Conservation (phyloP, 1,140 invertebrate genomes). For the Temnothorax curvispinosus region DNA sequence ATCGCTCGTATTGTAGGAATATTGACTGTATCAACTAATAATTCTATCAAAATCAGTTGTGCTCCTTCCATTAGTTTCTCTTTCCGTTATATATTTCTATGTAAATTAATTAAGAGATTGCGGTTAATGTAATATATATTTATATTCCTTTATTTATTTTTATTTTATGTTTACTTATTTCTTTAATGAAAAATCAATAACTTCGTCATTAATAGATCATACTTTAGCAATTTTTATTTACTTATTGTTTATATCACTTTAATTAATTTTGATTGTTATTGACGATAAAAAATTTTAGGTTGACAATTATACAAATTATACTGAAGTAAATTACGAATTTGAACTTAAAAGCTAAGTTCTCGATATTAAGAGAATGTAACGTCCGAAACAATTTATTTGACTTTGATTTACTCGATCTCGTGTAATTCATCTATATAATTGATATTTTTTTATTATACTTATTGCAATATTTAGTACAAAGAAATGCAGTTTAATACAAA, state of each 20-base stretch:
- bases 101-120: background rate
- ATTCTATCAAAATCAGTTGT: conserved; percentile 82
- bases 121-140: background rate
- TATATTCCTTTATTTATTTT: background rate
- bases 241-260: conserved; percentile 26
- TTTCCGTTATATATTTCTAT: background rate
- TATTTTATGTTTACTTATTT: conserved; percentile 25
- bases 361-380: background rate
- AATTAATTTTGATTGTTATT: conserved; percentile 31
- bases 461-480: background rate
- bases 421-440: background rate
- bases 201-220: background rate
- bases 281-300: conserved; percentile 8
- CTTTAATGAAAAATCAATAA: background rate
- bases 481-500: background rate
- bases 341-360: background rate
- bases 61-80: conserved; percentile 62
- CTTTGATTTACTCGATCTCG: background rate
- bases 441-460: background rate
- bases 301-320: conserved; percentile 14
- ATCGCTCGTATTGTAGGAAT: conserved; percentile 79
- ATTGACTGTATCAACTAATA: conserved; percentile 80
- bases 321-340: conserved; percentile 6
- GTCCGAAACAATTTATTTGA: background rate
- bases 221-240: conserved; percentile 20